phyloP scores from a whole-genome alignment of 2,888 invertebrate species.

The Sphaeridia pumilis region DNA sequence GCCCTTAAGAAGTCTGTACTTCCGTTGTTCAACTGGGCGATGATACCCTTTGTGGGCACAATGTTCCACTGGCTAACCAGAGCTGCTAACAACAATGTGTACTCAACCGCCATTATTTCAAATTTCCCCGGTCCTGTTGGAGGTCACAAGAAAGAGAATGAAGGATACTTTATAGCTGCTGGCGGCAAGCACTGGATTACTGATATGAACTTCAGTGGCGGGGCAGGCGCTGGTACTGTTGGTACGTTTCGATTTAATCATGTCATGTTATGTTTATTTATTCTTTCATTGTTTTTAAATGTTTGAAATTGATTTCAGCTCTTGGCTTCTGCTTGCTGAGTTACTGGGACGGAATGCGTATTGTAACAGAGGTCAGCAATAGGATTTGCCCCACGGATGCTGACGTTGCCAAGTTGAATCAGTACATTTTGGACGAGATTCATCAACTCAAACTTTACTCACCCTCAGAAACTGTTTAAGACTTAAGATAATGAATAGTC shows the following conservation, averaged over 20 bases:
- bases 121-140: constrained; percentile 25
- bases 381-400: constrained; percentile 6
- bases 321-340: constrained; percentile 15
- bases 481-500: too few species aligned
- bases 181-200: constrained; percentile 2
- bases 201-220: constrained; percentile 19
- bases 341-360: constrained; percentile 4
- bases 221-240: constrained; percentile 11
- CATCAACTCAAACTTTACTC: too few species aligned
- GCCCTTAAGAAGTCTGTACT: constrained; percentile 21
- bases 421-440: constrained; percentile 14
- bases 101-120: constrained; percentile 29
- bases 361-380: constrained; percentile 9
- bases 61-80: constrained; percentile 25
- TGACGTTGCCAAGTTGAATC: constrained; percentile 14
- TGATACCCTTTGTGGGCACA: constrained; percentile 25
- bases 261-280: neutral
- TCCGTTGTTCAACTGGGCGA: constrained; percentile 21
- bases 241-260: constrained; percentile 2
- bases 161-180: constrained; percentile 14
- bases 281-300: neutral
- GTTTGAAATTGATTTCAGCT: constrained; percentile 1
- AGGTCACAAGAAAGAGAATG: constrained; percentile 5
- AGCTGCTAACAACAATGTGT: constrained; percentile 20
- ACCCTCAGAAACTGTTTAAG: too few species aligned